Conservation (phyloP, 2,888 invertebrate genomes). For the Lordiphosa fenestrarum region DNA sequence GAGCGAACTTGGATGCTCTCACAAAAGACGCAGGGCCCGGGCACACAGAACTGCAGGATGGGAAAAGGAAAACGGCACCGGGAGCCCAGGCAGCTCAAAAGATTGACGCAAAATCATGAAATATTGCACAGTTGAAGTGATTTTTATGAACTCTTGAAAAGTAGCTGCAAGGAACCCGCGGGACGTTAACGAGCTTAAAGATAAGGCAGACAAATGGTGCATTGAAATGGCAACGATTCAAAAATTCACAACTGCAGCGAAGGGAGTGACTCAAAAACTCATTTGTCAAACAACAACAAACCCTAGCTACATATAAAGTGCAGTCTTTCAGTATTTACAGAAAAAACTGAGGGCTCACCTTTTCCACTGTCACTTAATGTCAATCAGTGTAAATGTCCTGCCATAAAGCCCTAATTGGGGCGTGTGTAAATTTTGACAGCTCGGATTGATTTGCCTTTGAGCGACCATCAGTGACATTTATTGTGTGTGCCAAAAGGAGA, state of each 20-base stretch:
- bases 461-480: no score
- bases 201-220: conserved; percentile 38
- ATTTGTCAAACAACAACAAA: no score
- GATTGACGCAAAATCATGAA: conserved; percentile 63
- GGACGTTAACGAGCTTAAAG: conserved; percentile 61
- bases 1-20: conserved; percentile 45
- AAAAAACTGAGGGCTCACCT: no score
- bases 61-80: conserved; percentile 1
- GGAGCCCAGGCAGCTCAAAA: conserved; percentile 41
- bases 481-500: no score
- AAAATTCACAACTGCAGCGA: not conserved
- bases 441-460: no score
- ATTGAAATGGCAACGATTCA: conserved; percentile 31
- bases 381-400: no score
- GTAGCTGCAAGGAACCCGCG: conserved; percentile 35
- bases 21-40: conserved; percentile 22
- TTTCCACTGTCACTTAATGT: no score
- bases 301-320: no score
- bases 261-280: no score
- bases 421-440: no score
- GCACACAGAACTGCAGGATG: not conserved
- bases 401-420: no score
- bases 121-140: conserved; percentile 73
- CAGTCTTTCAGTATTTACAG: no score
- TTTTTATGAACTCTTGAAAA: conserved; percentile 69